Evolutionary conservation across 2,888 invertebrate species (phyloP).

Genomic region (Drosophila quasianomalipes): DNA sequence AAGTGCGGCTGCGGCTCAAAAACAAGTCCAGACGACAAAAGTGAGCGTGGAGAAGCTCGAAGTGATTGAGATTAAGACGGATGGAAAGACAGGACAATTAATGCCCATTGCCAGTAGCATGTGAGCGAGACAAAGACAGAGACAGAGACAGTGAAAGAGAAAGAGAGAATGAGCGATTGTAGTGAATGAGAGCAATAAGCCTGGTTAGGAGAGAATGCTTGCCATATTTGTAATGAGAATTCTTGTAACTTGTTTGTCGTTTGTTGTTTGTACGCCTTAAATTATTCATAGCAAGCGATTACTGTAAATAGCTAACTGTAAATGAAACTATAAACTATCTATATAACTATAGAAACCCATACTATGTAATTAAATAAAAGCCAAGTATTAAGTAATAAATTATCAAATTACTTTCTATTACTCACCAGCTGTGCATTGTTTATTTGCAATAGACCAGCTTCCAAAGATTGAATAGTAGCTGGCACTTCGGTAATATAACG

Average conservation of each 20-base stretch:
- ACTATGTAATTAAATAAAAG: conserved; percentile 52
- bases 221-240: conserved; percentile 76
- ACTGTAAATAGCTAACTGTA: conserved; percentile 73
- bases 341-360: conserved; percentile 49
- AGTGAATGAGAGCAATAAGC: conserved; percentile 22
- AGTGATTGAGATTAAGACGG: conserved; percentile 85
- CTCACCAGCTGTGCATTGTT: conserved; percentile 54
- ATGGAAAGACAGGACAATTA: conserved; percentile 84
- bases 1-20: conserved; percentile 33
- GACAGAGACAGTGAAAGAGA: conserved; percentile 15
- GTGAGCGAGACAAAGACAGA: conserved; percentile 13
- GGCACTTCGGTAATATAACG: conserved; percentile 43
- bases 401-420: not conserved
- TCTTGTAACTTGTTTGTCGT: conserved; percentile 37
- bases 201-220: conserved; percentile 44
- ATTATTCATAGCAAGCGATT: conserved; percentile 72
- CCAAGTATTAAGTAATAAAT: conserved; percentile 63
- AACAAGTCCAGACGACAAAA: conserved; percentile 62
- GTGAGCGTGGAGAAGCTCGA: conserved; percentile 85
- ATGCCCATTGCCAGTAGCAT: conserved; percentile 71
- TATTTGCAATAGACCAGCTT: conserved; percentile 41
- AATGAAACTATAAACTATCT: conserved; percentile 50
- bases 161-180: conserved; percentile 15
- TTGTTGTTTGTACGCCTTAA: conserved; percentile 54
- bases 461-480: conserved; percentile 25